phyloP scores from a whole-genome alignment of 2,113 vertebrate genomes.

The Stigmatopora argus region DNA sequence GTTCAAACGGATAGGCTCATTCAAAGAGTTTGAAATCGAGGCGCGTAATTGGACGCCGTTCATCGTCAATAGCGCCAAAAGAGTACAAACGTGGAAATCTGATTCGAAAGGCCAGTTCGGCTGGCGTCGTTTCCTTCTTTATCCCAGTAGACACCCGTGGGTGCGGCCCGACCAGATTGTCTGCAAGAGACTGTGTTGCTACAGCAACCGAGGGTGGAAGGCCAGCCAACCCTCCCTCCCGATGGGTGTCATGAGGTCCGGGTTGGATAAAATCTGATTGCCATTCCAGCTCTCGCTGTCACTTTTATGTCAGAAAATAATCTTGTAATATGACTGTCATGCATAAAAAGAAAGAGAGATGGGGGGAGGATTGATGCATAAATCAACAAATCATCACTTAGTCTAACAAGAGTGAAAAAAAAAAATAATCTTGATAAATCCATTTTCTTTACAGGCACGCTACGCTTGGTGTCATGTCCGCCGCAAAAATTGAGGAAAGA shows the following conservation, averaged over 20 bases:
- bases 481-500: background rate
- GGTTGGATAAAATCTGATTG: background rate
- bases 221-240: background rate
- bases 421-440: background rate
- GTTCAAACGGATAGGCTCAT: too few species aligned
- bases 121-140: background rate
- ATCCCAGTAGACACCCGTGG: conserved; percentile 33
- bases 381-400: background rate
- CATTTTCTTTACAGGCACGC: background rate
- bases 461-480: background rate
- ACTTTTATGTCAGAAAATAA: background rate
- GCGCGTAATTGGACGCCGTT: too few species aligned
- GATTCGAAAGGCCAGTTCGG: background rate
- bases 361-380: background rate
- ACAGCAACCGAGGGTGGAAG: conserved; percentile 47
- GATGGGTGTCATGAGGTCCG: too few species aligned
- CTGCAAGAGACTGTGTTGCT: conserved; percentile 44
- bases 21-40: too few species aligned
- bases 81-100: background rate
- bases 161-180: conserved; percentile 40
- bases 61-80: too few species aligned
- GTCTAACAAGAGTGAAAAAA: background rate
- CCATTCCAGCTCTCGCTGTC: background rate
- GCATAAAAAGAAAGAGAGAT: background rate
- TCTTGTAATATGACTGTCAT: background rate